Evolutionary conservation across 2,888 invertebrate species (phyloP).

Genomic region (Meandrusa payeni): DNA sequence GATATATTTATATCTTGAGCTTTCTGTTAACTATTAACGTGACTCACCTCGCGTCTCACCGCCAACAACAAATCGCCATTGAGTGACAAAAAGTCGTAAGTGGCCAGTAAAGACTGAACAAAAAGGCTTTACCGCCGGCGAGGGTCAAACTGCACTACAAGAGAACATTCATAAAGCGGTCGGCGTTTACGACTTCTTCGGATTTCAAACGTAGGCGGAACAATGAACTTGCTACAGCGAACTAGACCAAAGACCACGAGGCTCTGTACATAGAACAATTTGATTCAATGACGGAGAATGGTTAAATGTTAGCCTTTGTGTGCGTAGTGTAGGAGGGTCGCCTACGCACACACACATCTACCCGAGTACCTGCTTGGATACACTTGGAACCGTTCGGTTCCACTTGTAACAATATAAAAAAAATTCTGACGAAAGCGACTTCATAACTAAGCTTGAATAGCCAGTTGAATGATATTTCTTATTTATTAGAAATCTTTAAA

Average conservation of each 20-base stretch:
- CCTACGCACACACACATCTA: conserved; percentile 43
- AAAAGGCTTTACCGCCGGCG: conserved; percentile 56
- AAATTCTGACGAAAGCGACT: no score
- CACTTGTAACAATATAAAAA: conserved; percentile 8
- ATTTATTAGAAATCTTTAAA: no score
- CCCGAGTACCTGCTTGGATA: conserved; percentile 21
- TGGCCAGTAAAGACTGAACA: conserved; percentile 53
- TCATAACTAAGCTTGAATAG: no score
- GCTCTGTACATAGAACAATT: conserved; percentile 61
- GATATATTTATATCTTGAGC: conserved; percentile 59
- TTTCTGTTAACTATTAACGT: conserved; percentile 55
- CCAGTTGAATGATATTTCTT: no score
- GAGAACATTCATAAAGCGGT: conserved; percentile 53
- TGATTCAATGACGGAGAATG: conserved; percentile 46
- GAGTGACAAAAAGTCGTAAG: conserved; percentile 65
- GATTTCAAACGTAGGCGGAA: conserved; percentile 46
- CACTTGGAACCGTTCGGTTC: conserved; percentile 9
- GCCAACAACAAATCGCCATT: conserved; percentile 71
- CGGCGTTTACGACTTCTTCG: conserved; percentile 60
- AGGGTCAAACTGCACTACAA: conserved; percentile 56
- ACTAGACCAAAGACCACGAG: conserved; percentile 75
- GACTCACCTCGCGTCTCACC: conserved; percentile 76
- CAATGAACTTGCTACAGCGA: conserved; percentile 78
- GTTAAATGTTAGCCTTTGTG: conserved; percentile 43
- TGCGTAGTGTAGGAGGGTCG: conserved; percentile 45